Evolutionary conservation across 2,113 vertebrate genomes (phyloP).

Genomic region (Polyodon spathula): DNA sequence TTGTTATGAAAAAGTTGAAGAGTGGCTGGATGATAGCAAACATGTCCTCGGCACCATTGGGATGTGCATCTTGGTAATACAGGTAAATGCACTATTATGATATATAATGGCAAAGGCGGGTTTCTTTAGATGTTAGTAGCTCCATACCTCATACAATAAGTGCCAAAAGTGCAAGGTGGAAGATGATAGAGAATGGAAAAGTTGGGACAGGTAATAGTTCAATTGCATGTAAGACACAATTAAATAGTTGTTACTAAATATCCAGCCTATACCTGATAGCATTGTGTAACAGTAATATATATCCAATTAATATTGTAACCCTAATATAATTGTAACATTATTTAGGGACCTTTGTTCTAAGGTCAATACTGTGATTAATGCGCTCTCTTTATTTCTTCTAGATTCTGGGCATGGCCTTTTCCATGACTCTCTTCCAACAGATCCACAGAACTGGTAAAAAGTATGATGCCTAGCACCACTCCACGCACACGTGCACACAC

Average conservation of each 20-base stretch:
- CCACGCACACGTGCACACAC: conserved; percentile 4
- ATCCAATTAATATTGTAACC: too few relatives aligned
- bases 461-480: conserved; percentile 76
- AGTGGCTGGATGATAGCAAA: conserved; percentile 88
- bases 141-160: too few relatives aligned
- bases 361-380: conserved; percentile 14
- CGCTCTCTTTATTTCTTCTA: conserved; percentile 45
- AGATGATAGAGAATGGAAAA: too few relatives aligned
- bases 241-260: too few relatives aligned
- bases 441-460: conserved; percentile 96
- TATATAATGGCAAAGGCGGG: background rate
- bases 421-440: conserved; percentile 97
- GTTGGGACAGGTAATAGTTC: too few relatives aligned
- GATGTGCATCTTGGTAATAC: conserved; percentile 86
- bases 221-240: too few relatives aligned
- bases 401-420: conserved; percentile 98
- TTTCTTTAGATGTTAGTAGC: background rate
- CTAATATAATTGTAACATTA: too few relatives aligned
- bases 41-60: conserved; percentile 82
- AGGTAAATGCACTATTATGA: conserved; percentile 57
- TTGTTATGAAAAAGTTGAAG: conserved; percentile 86
- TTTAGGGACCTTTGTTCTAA: conserved; percentile 1
- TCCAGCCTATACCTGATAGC: too few relatives aligned
- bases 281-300: too few relatives aligned
- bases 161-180: too few relatives aligned